Conservation (phyloP, 2,888 invertebrate genomes). For the Branchipolynoe longqiensis region DNA sequence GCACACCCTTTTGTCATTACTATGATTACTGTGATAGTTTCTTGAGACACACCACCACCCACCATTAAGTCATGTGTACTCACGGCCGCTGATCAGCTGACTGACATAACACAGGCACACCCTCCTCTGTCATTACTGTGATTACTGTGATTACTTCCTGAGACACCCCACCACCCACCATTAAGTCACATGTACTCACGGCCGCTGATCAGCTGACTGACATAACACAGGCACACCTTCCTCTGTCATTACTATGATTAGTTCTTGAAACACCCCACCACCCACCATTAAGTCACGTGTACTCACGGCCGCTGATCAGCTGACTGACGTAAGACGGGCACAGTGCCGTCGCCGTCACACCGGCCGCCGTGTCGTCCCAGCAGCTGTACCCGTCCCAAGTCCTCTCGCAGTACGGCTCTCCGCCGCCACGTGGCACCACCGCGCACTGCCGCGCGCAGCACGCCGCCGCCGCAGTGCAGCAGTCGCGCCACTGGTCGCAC, state of each 20-base stretch:
- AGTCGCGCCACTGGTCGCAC: slow-evolving; percentile 53
- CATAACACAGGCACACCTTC: slow-evolving; percentile 66
- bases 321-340: slow-evolving; percentile 65
- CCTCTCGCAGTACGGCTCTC: slow-evolving; percentile 58
- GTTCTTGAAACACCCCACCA: no score
- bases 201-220: slow-evolving; percentile 49
- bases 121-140: no score
- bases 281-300: no score
- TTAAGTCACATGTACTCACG: slow-evolving; percentile 25
- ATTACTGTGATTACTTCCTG: no score
- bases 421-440: not conserved
- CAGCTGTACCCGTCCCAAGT: slow-evolving; percentile 70
- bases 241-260: no score
- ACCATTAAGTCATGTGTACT: no score
- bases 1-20: no score
- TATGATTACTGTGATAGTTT: no score
- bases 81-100: no score
- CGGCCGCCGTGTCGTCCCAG: slow-evolving; percentile 65
- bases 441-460: slow-evolving; percentile 54
- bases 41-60: no score
- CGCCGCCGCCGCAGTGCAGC: slow-evolving; percentile 26
- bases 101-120: no score
- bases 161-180: no score
- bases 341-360: slow-evolving; percentile 36
- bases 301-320: slow-evolving; percentile 28